phyloP scores from a whole-genome alignment of 2,797 vertebrate genomes.

The Phrynocephalus guinanensis region DNA sequence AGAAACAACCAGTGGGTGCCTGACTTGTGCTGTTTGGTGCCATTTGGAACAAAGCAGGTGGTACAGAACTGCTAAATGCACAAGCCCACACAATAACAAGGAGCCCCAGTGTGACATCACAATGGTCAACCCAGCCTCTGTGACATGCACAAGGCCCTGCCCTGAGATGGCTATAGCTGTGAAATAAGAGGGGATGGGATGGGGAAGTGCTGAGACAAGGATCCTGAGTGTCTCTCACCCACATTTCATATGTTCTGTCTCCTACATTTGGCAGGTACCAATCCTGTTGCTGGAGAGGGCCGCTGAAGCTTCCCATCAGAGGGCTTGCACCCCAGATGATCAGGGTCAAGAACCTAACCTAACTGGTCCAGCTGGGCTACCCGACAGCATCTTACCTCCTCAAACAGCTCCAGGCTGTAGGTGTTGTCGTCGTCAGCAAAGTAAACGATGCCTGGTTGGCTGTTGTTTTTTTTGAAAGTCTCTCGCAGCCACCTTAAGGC shows the following conservation, averaged over 20 bases:
- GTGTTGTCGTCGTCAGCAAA: conserved; percentile 97
- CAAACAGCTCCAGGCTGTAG: conserved; percentile 97
- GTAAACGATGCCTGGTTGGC: conserved; percentile 92
- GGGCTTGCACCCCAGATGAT: too few relatives aligned
- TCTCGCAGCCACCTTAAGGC: conserved; percentile 95
- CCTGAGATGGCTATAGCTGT: too few relatives aligned
- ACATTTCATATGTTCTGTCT: background rate
- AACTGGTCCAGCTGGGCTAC: accelerated
- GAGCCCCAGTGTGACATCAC: too few relatives aligned
- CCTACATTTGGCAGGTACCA: background rate
- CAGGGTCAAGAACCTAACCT: background rate
- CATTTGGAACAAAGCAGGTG: too few relatives aligned
- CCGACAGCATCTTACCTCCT: conserved; percentile 83
- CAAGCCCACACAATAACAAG: too few relatives aligned
- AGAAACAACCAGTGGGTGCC: too few relatives aligned
- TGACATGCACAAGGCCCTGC: too few relatives aligned
- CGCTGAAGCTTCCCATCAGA: background rate
- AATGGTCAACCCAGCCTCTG: too few relatives aligned
- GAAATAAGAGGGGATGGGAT: too few relatives aligned
- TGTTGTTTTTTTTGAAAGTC: conserved; percentile 91
- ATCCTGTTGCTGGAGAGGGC: background rate
- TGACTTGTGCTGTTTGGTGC: too few relatives aligned
- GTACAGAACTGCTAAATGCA: too few relatives aligned
- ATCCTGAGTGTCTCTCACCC: background rate
- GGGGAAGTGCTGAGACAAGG: too few relatives aligned